phyloP scores from a whole-genome alignment of 2,113 vertebrate genomes.

The Microcebus tavaratra region DNA sequence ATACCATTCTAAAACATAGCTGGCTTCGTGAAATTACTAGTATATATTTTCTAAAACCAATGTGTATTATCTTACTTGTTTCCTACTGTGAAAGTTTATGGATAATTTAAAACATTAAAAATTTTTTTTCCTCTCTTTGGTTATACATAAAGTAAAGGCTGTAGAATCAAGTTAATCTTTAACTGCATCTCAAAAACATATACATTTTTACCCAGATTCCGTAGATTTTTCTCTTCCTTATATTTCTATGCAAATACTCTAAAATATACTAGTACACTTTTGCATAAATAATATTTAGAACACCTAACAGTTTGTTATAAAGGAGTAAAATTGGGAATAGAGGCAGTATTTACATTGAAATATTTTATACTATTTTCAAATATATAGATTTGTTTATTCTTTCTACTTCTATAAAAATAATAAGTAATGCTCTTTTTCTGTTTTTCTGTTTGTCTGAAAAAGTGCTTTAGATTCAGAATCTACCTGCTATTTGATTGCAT shows the following conservation, averaged over 20 bases:
- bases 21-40: background rate
- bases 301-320: background rate
- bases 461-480: background rate
- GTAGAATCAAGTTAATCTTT: background rate
- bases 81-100: background rate
- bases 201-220: background rate
- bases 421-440: background rate
- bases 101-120: slow-evolving; percentile 5
- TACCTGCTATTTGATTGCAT: background rate
- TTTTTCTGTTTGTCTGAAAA: background rate
- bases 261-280: background rate
- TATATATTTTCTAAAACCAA: background rate
- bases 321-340: background rate
- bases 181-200: background rate
- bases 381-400: background rate
- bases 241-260: background rate
- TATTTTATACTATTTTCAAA: slow-evolving; percentile 1
- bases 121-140: background rate
- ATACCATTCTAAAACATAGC: background rate
- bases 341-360: background rate
- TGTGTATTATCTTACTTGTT: background rate
- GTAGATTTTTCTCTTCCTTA: background rate
- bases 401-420: background rate
- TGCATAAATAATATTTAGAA: background rate
- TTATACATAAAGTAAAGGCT: background rate